Evolutionary conservation across 2,113 vertebrate species (phyloP).

Genomic region (Chaenocephalus aceratus): DNA sequence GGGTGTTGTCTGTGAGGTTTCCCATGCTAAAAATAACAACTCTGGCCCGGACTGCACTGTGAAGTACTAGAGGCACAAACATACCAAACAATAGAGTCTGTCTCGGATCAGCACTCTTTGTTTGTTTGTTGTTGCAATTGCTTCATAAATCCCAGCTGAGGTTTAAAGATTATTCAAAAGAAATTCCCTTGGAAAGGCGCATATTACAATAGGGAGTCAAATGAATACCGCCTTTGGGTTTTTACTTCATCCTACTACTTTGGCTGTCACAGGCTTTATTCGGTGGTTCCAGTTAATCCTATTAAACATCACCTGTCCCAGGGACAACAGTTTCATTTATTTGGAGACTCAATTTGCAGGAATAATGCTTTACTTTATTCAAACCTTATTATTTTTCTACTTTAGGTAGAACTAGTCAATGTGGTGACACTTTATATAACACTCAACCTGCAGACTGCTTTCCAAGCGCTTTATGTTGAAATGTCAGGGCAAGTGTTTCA

Average conservation of each 20-base stretch:
- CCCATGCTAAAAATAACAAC: slow-evolving; percentile 27
- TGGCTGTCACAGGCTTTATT: background rate
- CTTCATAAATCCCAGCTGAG: slow-evolving; percentile 8
- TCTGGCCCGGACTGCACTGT: background rate
- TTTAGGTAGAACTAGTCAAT: background rate
- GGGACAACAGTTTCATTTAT: background rate
- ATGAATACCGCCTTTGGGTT: background rate
- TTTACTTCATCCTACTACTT: slow-evolving; percentile 9
- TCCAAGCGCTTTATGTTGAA: background rate
- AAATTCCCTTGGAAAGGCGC: slow-evolving; percentile 8
- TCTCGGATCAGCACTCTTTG: slow-evolving; percentile 13
- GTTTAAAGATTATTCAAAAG: slow-evolving; percentile 6
- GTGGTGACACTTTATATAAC: background rate
- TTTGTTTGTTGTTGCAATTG: background rate
- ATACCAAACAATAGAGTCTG: slow-evolving; percentile 19
- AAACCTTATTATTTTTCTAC: background rate
- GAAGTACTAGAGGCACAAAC: slow-evolving; percentile 30
- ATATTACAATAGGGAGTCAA: slow-evolving; percentile 15
- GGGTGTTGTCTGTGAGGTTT: background rate
- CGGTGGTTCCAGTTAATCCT: background rate
- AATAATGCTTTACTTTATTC: background rate
- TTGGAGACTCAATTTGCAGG: background rate
- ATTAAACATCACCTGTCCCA: background rate
- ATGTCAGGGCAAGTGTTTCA: background rate
- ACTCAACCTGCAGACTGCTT: background rate